These are phyloP conservation scores for Pararge aegeria DNA, from an alignment of 1,140 invertebrate species.

Conservation along the genomic window DNA sequence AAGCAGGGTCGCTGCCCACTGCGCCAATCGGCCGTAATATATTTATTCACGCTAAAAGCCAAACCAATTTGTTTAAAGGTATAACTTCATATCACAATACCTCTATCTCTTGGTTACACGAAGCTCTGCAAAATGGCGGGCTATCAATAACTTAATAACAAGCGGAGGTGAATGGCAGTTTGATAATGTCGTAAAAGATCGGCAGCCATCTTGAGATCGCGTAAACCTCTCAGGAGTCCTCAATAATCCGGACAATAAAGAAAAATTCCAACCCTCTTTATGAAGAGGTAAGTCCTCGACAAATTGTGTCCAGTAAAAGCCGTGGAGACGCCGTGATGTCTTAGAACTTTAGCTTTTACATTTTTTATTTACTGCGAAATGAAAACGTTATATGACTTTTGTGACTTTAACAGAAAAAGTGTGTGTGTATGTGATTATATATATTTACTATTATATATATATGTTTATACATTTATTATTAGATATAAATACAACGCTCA, in stretches of 20 bases:
- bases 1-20: too few species aligned
- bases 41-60: not conserved
- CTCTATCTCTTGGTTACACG: slow-evolving; percentile 28
- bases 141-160: slow-evolving; percentile 71
- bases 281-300: slow-evolving; percentile 78
- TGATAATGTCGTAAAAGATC: slow-evolving; percentile 75
- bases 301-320: slow-evolving; percentile 57
- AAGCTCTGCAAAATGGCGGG: slow-evolving; percentile 29
- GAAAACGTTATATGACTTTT: too few species aligned
- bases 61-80: slow-evolving; percentile 11
- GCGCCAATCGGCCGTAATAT: too few species aligned
- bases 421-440: too few species aligned
- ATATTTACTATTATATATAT: too few species aligned
- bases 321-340: slow-evolving; percentile 38
- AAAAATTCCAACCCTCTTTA: slow-evolving; percentile 77
- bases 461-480: too few species aligned
- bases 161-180: slow-evolving; percentile 65
- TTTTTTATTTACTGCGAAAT: not conserved
- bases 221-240: slow-evolving; percentile 70
- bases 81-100: slow-evolving; percentile 11
- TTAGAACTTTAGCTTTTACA: not conserved
- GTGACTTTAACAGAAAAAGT: too few species aligned
- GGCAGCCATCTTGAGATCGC: slow-evolving; percentile 69
- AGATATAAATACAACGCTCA: too few species aligned
- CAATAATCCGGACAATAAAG: slow-evolving; percentile 78